Evolutionary conservation across 1,140 invertebrate species (phyloP).

Genomic region (Hylaeus volcanicus): DNA sequence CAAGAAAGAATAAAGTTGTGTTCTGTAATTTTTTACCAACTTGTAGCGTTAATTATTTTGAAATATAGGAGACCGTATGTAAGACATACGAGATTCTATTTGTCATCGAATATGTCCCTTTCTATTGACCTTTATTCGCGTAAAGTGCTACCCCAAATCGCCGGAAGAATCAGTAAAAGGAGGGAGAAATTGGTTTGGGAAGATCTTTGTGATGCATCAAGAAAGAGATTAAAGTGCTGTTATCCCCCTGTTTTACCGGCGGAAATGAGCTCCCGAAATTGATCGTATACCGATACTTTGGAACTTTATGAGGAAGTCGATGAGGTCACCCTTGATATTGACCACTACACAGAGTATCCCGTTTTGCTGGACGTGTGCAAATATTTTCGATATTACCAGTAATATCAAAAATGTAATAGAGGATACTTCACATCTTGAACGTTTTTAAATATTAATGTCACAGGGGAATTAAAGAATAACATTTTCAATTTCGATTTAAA

Average conservation of each 20-base stretch:
- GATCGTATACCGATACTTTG: conserved; percentile 42
- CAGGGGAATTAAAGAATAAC: too few species aligned
- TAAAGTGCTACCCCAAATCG: background rate
- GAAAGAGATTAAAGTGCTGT: conserved; percentile 56
- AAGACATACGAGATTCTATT: background rate
- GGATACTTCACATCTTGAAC: too few species aligned
- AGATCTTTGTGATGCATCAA: conserved; percentile 43
- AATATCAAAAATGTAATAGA: background rate
- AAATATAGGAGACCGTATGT: background rate
- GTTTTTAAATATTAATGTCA: too few species aligned
- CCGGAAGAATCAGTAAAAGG: conserved; percentile 40
- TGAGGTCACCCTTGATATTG: conserved; percentile 58
- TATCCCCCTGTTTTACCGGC: conserved; percentile 46
- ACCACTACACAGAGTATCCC: background rate
- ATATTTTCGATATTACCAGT: background rate
- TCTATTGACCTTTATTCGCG: background rate
- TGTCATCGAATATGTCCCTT: background rate
- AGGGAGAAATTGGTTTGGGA: conserved; percentile 38
- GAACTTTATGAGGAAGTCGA: conserved; percentile 55
- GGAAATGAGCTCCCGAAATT: conserved; percentile 53
- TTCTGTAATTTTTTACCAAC: too few species aligned
- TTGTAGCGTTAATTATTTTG: background rate
- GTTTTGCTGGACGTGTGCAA: background rate
- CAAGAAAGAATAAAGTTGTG: background rate
- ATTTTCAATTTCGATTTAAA: too few species aligned